phyloP scores from a whole-genome alignment of 2,113 vertebrate species.

The Dicerorhinus sumatrensis region DNA sequence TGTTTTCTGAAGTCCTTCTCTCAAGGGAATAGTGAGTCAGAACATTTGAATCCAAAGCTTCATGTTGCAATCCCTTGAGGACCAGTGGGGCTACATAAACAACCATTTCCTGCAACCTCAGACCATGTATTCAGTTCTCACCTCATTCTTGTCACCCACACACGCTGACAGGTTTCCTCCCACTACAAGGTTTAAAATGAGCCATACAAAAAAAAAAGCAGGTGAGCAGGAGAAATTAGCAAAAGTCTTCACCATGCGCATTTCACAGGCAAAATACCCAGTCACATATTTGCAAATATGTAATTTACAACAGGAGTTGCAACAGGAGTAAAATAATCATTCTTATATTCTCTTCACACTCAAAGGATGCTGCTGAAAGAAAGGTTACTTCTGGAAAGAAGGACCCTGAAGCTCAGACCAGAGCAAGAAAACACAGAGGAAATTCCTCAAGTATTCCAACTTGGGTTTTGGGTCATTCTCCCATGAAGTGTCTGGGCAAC shows the following conservation, averaged over 20 bases:
- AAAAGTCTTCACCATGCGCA: neutral
- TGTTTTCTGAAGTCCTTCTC: constrained; percentile 58
- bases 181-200: neutral
- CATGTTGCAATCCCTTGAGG: constrained; percentile 6
- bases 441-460: neutral
- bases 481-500: neutral
- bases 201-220: neutral
- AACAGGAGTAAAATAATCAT: neutral
- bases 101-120: constrained; percentile 69
- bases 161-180: neutral
- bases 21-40: constrained; percentile 61
- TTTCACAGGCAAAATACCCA: neutral
- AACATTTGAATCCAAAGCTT: constrained; percentile 56
- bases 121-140: constrained; percentile 48
- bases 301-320: too few species aligned
- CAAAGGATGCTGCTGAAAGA: neutral
- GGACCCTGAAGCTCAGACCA: neutral
- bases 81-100: constrained; percentile 13
- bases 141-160: constrained; percentile 35
- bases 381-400: neutral
- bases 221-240: neutral
- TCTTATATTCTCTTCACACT: neutral
- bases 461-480: neutral
- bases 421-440: neutral
- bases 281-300: neutral